These are phyloP conservation scores for Elegia similella DNA, from an alignment of 2,888 invertebrate genomes.

Conservation along the genomic window DNA sequence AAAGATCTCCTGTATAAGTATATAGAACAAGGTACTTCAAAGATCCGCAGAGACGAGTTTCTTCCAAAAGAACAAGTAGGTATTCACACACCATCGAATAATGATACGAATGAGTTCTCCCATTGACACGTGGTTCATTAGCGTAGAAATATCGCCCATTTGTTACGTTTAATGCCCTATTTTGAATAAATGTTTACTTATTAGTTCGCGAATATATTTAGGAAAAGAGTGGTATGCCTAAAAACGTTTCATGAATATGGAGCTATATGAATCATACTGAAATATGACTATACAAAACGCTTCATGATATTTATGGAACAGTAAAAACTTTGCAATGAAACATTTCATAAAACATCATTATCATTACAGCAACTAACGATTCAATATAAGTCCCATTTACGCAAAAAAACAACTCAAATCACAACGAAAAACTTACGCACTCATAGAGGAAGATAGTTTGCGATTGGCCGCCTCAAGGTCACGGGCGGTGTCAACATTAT, in stretches of 20 bases:
- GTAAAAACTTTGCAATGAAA: no score
- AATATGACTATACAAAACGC: background rate
- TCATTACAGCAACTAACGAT: no score
- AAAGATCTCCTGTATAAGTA: no score
- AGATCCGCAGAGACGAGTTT: background rate
- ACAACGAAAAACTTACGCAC: no score
- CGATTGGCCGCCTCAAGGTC: no score
- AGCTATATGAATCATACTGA: background rate
- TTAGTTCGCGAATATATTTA: background rate
- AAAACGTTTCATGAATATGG: background rate
- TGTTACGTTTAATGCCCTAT: constrained; percentile 15
- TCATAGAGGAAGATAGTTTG: no score
- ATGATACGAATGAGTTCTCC: constrained; percentile 16
- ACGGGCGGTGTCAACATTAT: no score
- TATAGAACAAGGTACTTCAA: background rate
- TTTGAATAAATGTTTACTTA: constrained; percentile 16
- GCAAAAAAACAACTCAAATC: no score
- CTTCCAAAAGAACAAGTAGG: background rate
- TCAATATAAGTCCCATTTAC: no score
- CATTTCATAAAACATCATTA: no score
- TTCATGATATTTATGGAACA: no score
- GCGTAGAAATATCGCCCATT: constrained; percentile 17
- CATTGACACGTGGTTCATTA: constrained; percentile 16
- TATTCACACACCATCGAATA: constrained; percentile 17
- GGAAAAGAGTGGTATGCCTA: background rate